Base-by-base conservation (phyloP, 2,888 invertebrate species). In the Tolmerus cingulatus region DNA sequence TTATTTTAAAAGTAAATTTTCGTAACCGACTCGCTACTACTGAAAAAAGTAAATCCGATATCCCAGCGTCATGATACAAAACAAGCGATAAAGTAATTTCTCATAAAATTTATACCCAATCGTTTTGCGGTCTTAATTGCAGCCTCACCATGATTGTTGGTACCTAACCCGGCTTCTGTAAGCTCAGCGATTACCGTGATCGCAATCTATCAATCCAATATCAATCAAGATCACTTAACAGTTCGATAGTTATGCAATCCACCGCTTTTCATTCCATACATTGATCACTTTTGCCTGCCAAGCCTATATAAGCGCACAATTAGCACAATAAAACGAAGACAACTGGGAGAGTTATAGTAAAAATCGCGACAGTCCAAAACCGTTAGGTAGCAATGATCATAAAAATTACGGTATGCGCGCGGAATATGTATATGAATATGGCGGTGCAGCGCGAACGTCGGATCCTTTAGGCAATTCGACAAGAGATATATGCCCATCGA, bases 291-390 rank as follows among this genome's bases (percentile, higher is more conserved):
- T 74, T 85, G 74, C 74, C 34, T 9, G 51, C 23, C 74, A 74
- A 85, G 74, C 46, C 85, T 85, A 85, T 85, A 85, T 85, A 85
- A 85, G 85, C 43, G 74, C 85, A 74, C 43, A 85, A 85, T 74
- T 85, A 85, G 74, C 74, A 43, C 74, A 82, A 37, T 40, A 37
- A 74, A 66, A 85, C n/a, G 14, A 85, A 16, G 19, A 66, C 19
- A 66, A 23, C 66, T 19, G 23, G 66, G 23, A 66, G 19, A 23
- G 12, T n/a, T n/a, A n/a, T 66, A 66, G 66, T 66, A 74, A 85
- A 85, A 85, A 85, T 85, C 30, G 19, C 74, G 27, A 23, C 74
- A 34, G n/a, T 74, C 74, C 74, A 85, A 85, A 74, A 74, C 85
- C 40, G 85, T 85, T 85, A 85, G 37, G 3, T 5, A 27, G 74